Evolutionary conservation across 2,888 invertebrate species (phyloP).

Genomic region (Aspidiotus rigidus): DNA sequence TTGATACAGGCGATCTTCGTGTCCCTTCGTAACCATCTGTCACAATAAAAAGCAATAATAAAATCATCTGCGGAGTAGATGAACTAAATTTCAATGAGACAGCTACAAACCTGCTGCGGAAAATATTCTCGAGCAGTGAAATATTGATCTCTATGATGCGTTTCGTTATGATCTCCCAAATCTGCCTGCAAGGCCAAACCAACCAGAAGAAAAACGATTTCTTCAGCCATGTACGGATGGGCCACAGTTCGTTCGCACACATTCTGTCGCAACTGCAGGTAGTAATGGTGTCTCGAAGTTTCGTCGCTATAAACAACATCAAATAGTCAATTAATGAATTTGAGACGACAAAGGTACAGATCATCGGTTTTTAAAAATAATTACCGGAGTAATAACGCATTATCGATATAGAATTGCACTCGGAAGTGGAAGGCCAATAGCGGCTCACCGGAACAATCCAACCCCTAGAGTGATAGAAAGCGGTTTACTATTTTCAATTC

Average conservation of each 20-base stretch:
- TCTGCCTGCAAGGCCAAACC: constrained; percentile 88
- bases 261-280: constrained; percentile 87
- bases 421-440: constrained; percentile 80
- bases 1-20: constrained; percentile 46
- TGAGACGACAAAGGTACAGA: not conserved
- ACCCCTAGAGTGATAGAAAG: constrained; percentile 51
- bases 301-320: constrained; percentile 58
- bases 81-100: not conserved
- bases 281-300: constrained; percentile 85
- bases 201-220: constrained; percentile 67
- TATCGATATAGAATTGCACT: constrained; percentile 89
- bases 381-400: constrained; percentile 72
- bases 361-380: constrained; percentile 12
- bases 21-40: constrained; percentile 40
- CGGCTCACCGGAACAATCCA: constrained; percentile 83
- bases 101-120: constrained; percentile 54
- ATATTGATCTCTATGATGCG: constrained; percentile 45
- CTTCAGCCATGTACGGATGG: constrained; percentile 56
- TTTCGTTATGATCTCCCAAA: constrained; percentile 66
- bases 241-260: constrained; percentile 49
- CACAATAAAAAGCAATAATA: constrained; percentile 12
- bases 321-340: not conserved
- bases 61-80: not conserved
- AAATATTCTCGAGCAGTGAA: constrained; percentile 82
- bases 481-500: not conserved